Conservation (phyloP, 37 sponge, comb jelly and placozoan species). For the Corticium candelabrum region DNA sequence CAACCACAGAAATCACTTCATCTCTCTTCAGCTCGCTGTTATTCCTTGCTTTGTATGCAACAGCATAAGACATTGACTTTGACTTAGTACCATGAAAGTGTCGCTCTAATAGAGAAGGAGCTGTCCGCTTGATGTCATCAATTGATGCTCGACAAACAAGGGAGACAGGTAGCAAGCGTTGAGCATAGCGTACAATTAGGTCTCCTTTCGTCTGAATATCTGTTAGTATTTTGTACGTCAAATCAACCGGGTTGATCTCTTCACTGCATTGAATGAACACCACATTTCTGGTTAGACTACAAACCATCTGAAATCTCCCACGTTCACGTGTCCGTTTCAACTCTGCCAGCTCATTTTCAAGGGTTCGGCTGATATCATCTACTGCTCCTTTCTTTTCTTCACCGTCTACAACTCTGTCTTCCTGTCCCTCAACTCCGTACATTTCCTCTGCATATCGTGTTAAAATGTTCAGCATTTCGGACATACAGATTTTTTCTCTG, state of each 20-base stretch:
- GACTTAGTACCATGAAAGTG: slow-evolving; percentile 40
- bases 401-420: too few relatives aligned
- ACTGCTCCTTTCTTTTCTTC: not conserved
- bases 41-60: slow-evolving; percentile 49
- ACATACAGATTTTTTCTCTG: too few relatives aligned
- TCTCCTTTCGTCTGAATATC: slow-evolving; percentile 10
- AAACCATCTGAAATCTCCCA: slow-evolving; percentile 36
- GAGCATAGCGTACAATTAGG: slow-evolving; percentile 28
- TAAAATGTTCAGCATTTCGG: too few relatives aligned
- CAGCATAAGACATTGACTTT: slow-evolving; percentile 32
- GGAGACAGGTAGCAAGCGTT: slow-evolving; percentile 17
- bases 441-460: too few relatives aligned
- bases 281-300: slow-evolving; percentile 47
- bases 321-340: slow-evolving; percentile 28
- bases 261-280: slow-evolving; percentile 48
- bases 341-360: slow-evolving; percentile 38
- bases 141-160: slow-evolving; percentile 20
- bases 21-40: slow-evolving; percentile 39
- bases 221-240: slow-evolving; percentile 46
- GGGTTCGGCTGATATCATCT: slow-evolving; percentile 17
- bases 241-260: slow-evolving; percentile 29
- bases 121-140: slow-evolving; percentile 42
- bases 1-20: slow-evolving; percentile 44
- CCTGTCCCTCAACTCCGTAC: too few relatives aligned
- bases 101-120: slow-evolving; percentile 25